Evolutionary conservation across 2,113 vertebrate genomes (phyloP).

Genomic region (Ceuthmochares aereus): DNA sequence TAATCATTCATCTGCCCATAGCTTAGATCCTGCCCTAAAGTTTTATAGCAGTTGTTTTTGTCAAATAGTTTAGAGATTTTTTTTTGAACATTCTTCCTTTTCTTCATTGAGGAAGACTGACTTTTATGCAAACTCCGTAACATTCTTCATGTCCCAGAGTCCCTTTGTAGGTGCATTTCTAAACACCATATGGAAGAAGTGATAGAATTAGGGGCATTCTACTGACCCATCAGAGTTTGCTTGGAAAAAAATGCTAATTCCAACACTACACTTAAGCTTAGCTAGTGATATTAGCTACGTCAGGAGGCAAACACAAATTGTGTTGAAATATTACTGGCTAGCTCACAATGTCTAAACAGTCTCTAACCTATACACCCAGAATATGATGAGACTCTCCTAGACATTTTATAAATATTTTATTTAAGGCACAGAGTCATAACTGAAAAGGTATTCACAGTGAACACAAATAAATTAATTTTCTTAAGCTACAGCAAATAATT

Average conservation of each 20-base stretch:
- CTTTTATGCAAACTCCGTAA: neutral
- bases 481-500: neutral
- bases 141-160: neutral
- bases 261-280: neutral
- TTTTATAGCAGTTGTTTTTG: constrained; percentile 21
- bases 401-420: neutral
- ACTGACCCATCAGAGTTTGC: neutral
- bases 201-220: neutral
- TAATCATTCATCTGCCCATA: constrained; percentile 33
- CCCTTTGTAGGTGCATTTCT: neutral
- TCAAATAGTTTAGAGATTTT: neutral
- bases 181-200: neutral
- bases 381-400: neutral
- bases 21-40: constrained; percentile 17
- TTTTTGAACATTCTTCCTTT: neutral
- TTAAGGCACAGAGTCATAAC: neutral
- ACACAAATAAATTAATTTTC: neutral
- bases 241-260: constrained; percentile 7
- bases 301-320: neutral
- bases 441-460: neutral
- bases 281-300: neutral
- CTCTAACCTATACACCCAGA: neutral
- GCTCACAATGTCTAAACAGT: neutral
- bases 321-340: neutral
- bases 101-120: neutral